Evolutionary conservation across 1,140 invertebrate species (phyloP).

Genomic region (Macrotrachela quadricornifera): DNA sequence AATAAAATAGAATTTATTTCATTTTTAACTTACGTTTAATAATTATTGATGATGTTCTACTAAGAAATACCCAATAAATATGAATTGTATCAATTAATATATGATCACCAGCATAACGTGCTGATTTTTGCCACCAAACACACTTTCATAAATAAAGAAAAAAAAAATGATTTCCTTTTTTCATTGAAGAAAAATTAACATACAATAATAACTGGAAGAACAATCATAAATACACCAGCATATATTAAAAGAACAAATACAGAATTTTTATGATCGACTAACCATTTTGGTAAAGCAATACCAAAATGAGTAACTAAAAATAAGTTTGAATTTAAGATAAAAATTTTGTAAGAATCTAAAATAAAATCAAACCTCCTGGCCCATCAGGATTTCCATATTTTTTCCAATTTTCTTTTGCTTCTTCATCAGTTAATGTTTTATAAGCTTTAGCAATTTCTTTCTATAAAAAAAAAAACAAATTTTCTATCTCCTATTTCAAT

Average conservation of each 20-base stretch:
- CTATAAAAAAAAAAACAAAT: constrained; percentile 44
- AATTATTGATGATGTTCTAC: no score
- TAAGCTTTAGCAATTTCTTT: constrained; percentile 93
- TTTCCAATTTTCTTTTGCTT: constrained; percentile 87
- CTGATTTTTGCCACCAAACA: constrained; percentile 95
- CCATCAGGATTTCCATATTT: constrained; percentile 98
- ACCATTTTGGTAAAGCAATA: constrained; percentile 96
- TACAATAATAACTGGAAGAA: constrained; percentile 91
- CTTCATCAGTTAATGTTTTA: constrained; percentile 67
- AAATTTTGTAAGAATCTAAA: not conserved
- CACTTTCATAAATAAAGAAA: constrained; percentile 34
- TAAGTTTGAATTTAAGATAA: no score
- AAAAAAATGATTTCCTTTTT: no score
- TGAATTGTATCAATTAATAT: constrained; percentile 81
- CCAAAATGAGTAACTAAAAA: constrained; percentile 76
- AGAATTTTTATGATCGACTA: constrained; percentile 97
- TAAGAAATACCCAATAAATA: no score
- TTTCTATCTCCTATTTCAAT: no score
- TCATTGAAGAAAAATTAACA: no score
- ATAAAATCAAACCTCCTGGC: constrained; percentile 43
- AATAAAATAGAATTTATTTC: no score
- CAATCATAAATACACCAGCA: constrained; percentile 78
- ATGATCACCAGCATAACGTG: constrained; percentile 81
- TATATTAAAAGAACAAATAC: constrained; percentile 88
- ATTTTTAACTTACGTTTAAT: no score